A percentile compares a stretch with the other conserved stretches of the same genome.
These are phyloP conservation scores for Tyrannus savana DNA, from an alignment of 2,113 vertebrate genomes.

Conservation along the genomic window DNA sequence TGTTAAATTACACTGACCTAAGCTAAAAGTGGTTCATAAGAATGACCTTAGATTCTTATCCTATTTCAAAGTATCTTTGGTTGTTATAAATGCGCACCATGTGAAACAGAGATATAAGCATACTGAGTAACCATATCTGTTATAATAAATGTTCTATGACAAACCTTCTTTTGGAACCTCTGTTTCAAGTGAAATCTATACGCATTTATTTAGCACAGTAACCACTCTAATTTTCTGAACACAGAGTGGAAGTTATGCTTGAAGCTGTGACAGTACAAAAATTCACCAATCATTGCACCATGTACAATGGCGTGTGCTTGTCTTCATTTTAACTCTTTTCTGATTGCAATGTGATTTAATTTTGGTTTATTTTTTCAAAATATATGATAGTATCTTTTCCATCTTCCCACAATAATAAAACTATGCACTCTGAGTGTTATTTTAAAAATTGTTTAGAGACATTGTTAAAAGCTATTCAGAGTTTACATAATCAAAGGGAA, in stretches of 20 bases:
- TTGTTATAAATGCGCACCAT: neutral
- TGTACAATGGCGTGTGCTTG: neutral
- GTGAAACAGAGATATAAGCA: neutral
- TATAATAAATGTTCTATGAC: neutral
- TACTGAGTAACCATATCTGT: neutral
- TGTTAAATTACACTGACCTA: neutral
- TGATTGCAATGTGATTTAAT: neutral
- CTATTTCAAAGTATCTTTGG: neutral
- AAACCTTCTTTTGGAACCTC: neutral
- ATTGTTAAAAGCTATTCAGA: neutral
- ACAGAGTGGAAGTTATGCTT: neutral
- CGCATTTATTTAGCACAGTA: constrained; percentile 11
- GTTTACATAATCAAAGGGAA: neutral
- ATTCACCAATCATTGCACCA: neutral
- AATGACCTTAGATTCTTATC: neutral
- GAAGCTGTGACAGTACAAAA: neutral
- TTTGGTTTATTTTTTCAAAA: neutral
- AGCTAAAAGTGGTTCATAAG: neutral
- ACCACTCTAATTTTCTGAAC: neutral
- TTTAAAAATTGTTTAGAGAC: neutral
- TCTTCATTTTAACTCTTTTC: neutral
- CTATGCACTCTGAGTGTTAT: neutral
- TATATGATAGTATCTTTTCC: neutral
- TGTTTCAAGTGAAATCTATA: neutral
- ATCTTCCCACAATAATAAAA: neutral